Percentiles rank a stretch among this genome's conserved stretches.
These are phyloP conservation scores for Dascyllus trimaculatus DNA, from an alignment of 2,113 vertebrate species.

Conservation along the genomic window DNA sequence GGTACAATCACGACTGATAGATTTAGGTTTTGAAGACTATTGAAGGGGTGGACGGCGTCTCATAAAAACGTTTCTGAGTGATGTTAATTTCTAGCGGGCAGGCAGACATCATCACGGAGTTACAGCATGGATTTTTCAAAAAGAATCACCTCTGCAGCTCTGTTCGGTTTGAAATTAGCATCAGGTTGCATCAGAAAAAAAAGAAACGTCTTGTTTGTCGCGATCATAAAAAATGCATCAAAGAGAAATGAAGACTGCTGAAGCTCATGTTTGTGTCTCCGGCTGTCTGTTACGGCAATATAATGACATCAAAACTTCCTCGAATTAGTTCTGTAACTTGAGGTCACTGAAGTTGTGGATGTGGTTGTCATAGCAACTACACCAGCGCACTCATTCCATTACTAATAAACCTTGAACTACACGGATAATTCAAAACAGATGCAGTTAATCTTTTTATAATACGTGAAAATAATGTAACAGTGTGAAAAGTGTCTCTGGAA, in stretches of 20 bases:
- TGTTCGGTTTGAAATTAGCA: constrained; percentile 6
- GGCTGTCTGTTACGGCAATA: too few relatives aligned
- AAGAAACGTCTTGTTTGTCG: constrained; percentile 2
- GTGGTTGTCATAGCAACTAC: neutral
- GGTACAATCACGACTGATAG: constrained; percentile 45
- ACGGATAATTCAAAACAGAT: too few relatives aligned
- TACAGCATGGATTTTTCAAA: too few relatives aligned
- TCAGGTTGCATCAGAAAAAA: constrained; percentile 31
- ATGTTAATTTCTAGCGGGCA: constrained; percentile 14
- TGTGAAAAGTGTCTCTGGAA: too few relatives aligned
- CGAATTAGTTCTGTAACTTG: too few relatives aligned
- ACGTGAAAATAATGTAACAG: too few relatives aligned
- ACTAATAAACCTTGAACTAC: neutral
- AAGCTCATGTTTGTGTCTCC: neutral
- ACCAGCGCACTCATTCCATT: neutral
- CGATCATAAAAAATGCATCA: neutral
- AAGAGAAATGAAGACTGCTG: neutral
- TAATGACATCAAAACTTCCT: too few relatives aligned
- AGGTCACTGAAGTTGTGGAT: constrained; percentile 1
- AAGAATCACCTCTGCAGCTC: neutral
- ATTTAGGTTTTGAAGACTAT: constrained; percentile 28
- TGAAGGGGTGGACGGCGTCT: constrained; percentile 1
- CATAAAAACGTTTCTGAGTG: neutral
- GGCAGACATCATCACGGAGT: neutral
- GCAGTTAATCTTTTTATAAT: too few relatives aligned